Percentiles rank a stretch among this genome's conserved stretches.
Evolutionary conservation across 2,113 vertebrate species (phyloP).

Genomic region (Miniopterus natalensis): DNA sequence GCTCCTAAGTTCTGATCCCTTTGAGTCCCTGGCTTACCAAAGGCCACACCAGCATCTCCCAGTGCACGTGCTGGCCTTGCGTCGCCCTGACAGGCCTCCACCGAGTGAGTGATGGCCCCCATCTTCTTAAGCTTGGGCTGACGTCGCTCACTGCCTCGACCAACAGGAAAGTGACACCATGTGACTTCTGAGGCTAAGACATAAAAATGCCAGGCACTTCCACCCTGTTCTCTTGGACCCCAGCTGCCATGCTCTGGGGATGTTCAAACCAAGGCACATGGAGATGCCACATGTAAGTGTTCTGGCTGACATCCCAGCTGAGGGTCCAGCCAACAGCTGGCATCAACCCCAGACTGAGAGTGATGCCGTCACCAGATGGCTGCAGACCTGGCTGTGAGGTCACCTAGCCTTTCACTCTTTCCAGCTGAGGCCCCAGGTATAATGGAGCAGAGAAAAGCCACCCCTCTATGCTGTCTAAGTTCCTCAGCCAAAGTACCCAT

Average conservation of each 20-base stretch:
- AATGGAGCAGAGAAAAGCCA: neutral
- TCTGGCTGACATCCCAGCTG: neutral
- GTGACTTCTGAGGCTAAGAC: neutral
- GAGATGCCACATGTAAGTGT: neutral
- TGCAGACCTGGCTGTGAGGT: slow-evolving; percentile 36
- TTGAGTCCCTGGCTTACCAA: neutral
- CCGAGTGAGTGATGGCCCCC: neutral
- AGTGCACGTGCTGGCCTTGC: no score
- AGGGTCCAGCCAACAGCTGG: neutral
- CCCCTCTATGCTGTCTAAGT: neutral
- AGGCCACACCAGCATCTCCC: neutral
- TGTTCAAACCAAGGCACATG: slow-evolving; percentile 15
- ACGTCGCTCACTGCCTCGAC: neutral
- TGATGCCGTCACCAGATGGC: neutral
- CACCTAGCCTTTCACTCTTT: neutral
- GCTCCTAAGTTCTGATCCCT: neutral
- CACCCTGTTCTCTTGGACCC: neutral
- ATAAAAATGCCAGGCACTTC: neutral
- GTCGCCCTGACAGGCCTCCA: neutral
- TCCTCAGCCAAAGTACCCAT: neutral
- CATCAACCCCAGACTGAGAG: neutral
- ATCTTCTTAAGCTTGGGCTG: neutral
- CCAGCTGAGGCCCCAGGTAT: neutral
- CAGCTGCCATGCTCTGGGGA: slow-evolving; percentile 26
- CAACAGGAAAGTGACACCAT: neutral